These are phyloP conservation scores for Pogonus chalceus DNA, from an alignment of 1,140 invertebrate species.

Conservation along the genomic window DNA sequence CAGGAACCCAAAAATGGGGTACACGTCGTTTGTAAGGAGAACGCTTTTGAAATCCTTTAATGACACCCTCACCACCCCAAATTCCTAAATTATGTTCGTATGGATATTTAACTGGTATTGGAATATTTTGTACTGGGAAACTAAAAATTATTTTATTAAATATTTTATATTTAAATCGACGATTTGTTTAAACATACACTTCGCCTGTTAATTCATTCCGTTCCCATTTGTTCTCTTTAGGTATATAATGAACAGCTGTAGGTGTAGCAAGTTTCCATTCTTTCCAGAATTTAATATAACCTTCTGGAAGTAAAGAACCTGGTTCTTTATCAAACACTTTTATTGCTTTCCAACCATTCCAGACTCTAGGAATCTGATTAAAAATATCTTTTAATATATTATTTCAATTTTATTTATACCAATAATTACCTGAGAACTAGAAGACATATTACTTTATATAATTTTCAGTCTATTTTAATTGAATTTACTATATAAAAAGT, in stretches of 20 bases:
- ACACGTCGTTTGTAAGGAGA: slow-evolving; percentile 46
- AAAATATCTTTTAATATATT: background rate
- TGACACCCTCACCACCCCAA: slow-evolving; percentile 93
- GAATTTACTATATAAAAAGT: too few relatives aligned
- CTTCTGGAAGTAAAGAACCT: slow-evolving; percentile 61
- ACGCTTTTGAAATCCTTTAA: slow-evolving; percentile 78
- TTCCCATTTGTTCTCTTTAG: slow-evolving; percentile 61
- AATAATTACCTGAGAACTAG: background rate
- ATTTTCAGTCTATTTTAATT: too few relatives aligned
- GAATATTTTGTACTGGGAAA: slow-evolving; percentile 60
- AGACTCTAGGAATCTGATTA: slow-evolving; percentile 1
- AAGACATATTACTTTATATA: too few relatives aligned
- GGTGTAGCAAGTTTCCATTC: slow-evolving; percentile 71
- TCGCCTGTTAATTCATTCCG: slow-evolving; percentile 60
- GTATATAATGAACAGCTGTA: slow-evolving; percentile 76
- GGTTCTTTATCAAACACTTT: slow-evolving; percentile 32
- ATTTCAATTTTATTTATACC: too few relatives aligned
- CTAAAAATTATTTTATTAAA: slow-evolving; percentile 32
- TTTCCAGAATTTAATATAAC: slow-evolving; percentile 79
- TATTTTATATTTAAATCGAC: background rate
- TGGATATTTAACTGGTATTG: slow-evolving; percentile 68
- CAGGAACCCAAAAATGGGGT: slow-evolving; percentile 81
- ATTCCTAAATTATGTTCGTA: slow-evolving; percentile 75
- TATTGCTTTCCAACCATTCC: background rate
- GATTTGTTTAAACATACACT: slow-evolving; percentile 52